Percentiles rank a stretch among this genome's conserved stretches.
Evolutionary conservation across 2,888 invertebrate species (phyloP).

Genomic region (Lepidochrysops patricia): DNA sequence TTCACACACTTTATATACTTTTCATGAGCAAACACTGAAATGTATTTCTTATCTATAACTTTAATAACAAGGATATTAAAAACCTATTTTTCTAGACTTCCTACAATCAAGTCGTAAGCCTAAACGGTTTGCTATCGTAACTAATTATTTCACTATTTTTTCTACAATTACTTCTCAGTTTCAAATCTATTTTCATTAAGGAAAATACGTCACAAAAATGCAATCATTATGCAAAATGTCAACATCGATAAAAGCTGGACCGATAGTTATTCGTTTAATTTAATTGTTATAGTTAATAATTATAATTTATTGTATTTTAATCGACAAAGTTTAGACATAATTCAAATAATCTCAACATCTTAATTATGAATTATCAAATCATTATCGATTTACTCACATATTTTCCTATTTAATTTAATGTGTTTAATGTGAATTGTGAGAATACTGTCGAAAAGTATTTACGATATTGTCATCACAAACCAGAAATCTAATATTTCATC

Average conservation of each 20-base stretch:
- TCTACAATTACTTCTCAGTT: not conserved
- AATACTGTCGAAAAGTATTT: not conserved
- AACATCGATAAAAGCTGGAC: not conserved
- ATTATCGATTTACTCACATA: not conserved
- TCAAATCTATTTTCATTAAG: not conserved
- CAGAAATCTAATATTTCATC: slow-evolving; percentile 9
- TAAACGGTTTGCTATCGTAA: not conserved
- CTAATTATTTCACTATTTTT: not conserved
- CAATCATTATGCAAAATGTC: not conserved
- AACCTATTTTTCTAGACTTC: slow-evolving; percentile 4
- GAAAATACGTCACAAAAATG: too few relatives aligned
- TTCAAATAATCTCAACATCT: not conserved
- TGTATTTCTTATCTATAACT: slow-evolving; percentile 1
- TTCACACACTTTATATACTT: not conserved
- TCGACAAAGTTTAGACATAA: not conserved
- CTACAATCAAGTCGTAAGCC: not conserved
- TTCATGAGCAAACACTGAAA: not conserved
- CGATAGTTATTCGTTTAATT: not conserved
- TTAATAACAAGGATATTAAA: not conserved
- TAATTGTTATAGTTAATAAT: too few relatives aligned
- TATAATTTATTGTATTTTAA: not conserved
- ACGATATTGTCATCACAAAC: not conserved
- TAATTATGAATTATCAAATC: not conserved
- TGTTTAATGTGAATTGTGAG: not conserved
- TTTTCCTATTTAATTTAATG: not conserved